Percentiles rank a stretch among this genome's conserved stretches.
phyloP scores from a whole-genome alignment of 2,113 vertebrate genomes.

The Dromiciops gliroides region DNA sequence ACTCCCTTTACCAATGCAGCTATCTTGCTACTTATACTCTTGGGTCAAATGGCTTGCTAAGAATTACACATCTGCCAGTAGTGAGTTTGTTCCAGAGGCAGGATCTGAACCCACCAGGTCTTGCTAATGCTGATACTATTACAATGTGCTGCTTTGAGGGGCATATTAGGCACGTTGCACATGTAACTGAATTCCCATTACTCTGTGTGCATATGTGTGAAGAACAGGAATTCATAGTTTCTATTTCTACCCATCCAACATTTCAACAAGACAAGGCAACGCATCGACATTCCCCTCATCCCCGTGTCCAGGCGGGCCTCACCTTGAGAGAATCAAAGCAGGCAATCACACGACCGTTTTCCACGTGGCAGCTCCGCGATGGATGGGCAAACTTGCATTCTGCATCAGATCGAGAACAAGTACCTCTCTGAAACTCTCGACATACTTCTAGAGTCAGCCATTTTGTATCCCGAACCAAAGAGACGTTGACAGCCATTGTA shows the following conservation, averaged over 20 bases:
- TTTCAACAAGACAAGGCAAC: neutral
- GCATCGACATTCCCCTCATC: constrained; percentile 42
- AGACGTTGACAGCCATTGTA: constrained; percentile 93
- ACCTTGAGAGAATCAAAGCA: constrained; percentile 99
- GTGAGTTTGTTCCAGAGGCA: neutral
- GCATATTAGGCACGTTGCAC: neutral
- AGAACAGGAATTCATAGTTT: constrained; percentile 27
- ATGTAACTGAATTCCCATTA: neutral
- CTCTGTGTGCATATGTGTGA: neutral
- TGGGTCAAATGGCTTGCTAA: neutral
- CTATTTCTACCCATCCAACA: constrained; percentile 1
- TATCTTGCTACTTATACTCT: neutral
- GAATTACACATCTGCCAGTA: neutral
- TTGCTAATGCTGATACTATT: neutral
- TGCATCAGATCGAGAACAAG: constrained; percentile 94
- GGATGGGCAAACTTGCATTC: constrained; percentile 99
- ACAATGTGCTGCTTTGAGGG: neutral
- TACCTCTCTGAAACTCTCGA: constrained; percentile 98
- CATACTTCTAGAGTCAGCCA: constrained; percentile 99
- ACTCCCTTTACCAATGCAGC: neutral
- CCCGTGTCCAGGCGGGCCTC: constrained; percentile 76
- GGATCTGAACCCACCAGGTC: neutral
- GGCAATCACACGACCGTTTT: constrained; percentile 98
- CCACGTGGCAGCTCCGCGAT: constrained; percentile 96
- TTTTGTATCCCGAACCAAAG: constrained; percentile 97